Conservation (phyloP, 1,140 invertebrate genomes). For the Brachionus paranguensis region DNA sequence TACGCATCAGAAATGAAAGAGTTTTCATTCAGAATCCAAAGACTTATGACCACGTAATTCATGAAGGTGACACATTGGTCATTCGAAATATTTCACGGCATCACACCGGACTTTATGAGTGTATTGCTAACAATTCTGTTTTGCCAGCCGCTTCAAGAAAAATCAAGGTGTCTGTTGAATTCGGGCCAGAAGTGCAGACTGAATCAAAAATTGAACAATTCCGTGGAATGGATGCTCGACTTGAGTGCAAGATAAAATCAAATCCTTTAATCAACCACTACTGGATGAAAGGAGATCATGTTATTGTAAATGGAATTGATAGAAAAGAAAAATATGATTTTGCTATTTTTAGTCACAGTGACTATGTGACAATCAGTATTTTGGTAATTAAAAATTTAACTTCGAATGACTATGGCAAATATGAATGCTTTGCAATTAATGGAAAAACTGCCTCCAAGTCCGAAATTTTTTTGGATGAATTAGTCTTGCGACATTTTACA, state of each 20-base stretch:
- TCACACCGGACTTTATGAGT: conserved; percentile 49
- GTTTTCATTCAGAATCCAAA: background rate
- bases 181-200: background rate
- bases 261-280: conserved; percentile 34
- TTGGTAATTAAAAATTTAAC: conserved; percentile 25
- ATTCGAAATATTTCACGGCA: conserved; percentile 49
- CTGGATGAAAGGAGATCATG: conserved; percentile 16
- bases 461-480: background rate
- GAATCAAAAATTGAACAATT: background rate
- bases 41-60: background rate
- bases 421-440: conserved; percentile 33
- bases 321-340: conserved; percentile 19
- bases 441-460: background rate
- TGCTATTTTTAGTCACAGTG: background rate
- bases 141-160: conserved; percentile 45
- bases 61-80: conserved; percentile 45
- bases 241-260: conserved; percentile 36
- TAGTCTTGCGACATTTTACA: background rate
- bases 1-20: background rate
- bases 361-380: conserved; percentile 7
- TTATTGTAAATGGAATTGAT: background rate
- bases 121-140: conserved; percentile 48
- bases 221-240: background rate
- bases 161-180: conserved; percentile 49
- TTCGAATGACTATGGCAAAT: background rate